Evolutionary conservation across 2,888 invertebrate species (phyloP).

Genomic region (Thalpophila matura): DNA sequence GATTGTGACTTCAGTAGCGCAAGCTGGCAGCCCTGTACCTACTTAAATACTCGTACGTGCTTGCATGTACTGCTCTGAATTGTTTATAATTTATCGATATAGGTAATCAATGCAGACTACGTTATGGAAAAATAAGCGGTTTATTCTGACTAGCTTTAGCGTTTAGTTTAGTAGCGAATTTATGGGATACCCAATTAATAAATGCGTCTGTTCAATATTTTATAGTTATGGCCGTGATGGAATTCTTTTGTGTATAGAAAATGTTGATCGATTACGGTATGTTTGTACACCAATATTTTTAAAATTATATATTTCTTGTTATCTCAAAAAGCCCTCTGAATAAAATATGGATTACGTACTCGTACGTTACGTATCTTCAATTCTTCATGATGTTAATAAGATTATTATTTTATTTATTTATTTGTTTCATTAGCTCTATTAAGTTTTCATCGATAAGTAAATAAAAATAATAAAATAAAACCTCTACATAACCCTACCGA

Average conservation of each 20-base stretch:
- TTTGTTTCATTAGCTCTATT: not conserved
- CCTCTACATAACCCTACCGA: not conserved
- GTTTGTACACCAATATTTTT: no score
- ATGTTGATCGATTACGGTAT: no score
- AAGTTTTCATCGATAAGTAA: no score
- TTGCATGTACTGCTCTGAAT: constrained; percentile 40
- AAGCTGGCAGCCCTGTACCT: constrained; percentile 40
- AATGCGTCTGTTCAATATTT: no score
- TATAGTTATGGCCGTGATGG: no score
- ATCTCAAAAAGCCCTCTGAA: constrained; percentile 10
- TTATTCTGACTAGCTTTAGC: constrained; percentile 17
- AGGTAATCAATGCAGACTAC: constrained; percentile 40
- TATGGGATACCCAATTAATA: not conserved
- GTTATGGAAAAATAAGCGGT: constrained; percentile 43
- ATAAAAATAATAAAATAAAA: not conserved
- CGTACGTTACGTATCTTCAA: not conserved
- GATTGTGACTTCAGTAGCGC: constrained; percentile 73
- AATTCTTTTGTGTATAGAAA: not conserved
- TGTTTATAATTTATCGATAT: constrained; percentile 50
- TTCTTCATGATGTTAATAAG: no score
- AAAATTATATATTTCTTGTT: no score
- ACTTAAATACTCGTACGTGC: constrained; percentile 53
- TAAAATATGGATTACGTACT: not conserved
- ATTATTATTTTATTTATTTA: not conserved
- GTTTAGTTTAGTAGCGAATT: not conserved